Evolutionary conservation across 2,113 vertebrate species (phyloP).

Genomic region (Dicrurus megarhynchus): DNA sequence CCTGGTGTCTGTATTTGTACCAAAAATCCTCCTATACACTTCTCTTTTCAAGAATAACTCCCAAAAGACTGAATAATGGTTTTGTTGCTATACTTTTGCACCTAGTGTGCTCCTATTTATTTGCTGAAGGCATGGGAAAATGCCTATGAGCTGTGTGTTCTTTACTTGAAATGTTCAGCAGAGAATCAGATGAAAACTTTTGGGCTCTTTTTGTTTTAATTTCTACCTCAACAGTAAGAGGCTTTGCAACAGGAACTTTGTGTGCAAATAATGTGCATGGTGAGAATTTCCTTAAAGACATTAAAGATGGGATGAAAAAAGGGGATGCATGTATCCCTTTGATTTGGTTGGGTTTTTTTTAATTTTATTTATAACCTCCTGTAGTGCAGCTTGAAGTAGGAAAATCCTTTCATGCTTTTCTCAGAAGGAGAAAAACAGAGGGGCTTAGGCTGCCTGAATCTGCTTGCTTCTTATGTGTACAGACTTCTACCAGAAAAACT

Average conservation of each 20-base stretch:
- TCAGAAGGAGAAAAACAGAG: background rate
- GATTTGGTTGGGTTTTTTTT: background rate
- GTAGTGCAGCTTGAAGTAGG: background rate
- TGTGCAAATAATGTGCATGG: slow-evolving; percentile 17
- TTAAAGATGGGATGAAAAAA: background rate
- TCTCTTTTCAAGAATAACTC: background rate
- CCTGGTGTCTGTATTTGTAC: background rate
- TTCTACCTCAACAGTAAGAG: background rate
- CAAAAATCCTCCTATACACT: background rate
- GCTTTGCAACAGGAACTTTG: background rate
- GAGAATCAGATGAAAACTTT: slow-evolving; percentile 40
- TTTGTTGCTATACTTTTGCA: slow-evolving; percentile 37
- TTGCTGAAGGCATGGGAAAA: background rate
- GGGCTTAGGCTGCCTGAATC: background rate
- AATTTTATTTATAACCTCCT: background rate
- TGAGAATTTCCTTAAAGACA: background rate
- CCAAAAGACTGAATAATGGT: slow-evolving; percentile 57
- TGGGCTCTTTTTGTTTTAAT: background rate
- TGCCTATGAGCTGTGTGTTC: background rate
- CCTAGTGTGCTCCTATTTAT: background rate
- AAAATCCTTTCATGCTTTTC: background rate
- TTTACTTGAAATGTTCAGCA: slow-evolving; percentile 17
- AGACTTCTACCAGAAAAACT: background rate
- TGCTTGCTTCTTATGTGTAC: background rate
- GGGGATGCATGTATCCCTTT: slow-evolving; percentile 48